These are phyloP conservation scores for Notothenia coriiceps DNA, from an alignment of 2,113 vertebrate genomes.

Conservation along the genomic window DNA sequence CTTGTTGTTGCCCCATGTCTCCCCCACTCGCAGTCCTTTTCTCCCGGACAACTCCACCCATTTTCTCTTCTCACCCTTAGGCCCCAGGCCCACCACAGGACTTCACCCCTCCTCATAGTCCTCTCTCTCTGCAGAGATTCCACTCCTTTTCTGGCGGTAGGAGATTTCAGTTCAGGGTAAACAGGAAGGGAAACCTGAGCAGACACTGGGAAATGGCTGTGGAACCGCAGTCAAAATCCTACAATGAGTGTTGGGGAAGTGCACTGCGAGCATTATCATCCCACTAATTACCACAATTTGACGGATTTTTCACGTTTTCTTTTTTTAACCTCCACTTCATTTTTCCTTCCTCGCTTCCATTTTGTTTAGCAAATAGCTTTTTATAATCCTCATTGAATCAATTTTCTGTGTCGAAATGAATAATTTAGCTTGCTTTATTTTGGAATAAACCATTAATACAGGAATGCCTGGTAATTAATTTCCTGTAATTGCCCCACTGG, in stretches of 20 bases:
- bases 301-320: constrained; percentile 76
- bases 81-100: constrained; percentile 49
- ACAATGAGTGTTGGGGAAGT: constrained; percentile 61
- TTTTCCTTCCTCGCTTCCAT: constrained; percentile 66
- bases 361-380: constrained; percentile 84
- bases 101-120: constrained; percentile 49
- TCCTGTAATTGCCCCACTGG: constrained; percentile 83
- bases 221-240: constrained; percentile 60
- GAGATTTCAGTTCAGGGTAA: constrained; percentile 62
- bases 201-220: constrained; percentile 56
- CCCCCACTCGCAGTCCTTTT: constrained; percentile 50
- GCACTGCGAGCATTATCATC: constrained; percentile 65
- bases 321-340: constrained; percentile 81
- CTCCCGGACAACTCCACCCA: constrained; percentile 50
- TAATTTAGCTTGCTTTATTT: constrained; percentile 84
- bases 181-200: constrained; percentile 77
- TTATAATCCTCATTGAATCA: constrained; percentile 82
- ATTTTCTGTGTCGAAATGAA: constrained; percentile 81
- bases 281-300: constrained; percentile 78
- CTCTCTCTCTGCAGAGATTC: constrained; percentile 64
- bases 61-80: constrained; percentile 54
- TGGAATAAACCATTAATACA: constrained; percentile 83
- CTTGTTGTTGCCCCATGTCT: constrained; percentile 44
- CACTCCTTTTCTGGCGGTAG: constrained; percentile 68
- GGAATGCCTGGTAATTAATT: constrained; percentile 84